A percentile compares a stretch with the other conserved stretches of the same genome.
These are phyloP conservation scores for Nebria ingens DNA, from an alignment of 1,140 invertebrate species.

Conservation along the genomic window DNA sequence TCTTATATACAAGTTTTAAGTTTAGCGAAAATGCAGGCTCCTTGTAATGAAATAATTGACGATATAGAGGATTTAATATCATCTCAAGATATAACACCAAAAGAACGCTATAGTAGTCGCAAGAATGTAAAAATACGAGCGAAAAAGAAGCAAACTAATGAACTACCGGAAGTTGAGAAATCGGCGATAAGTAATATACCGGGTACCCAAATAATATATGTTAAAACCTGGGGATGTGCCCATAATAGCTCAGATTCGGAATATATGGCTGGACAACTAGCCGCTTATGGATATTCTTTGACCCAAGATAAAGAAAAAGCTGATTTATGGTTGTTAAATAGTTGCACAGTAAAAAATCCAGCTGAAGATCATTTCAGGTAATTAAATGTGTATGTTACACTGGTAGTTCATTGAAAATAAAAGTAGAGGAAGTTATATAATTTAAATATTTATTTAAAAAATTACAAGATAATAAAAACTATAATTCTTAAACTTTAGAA, in stretches of 20 bases:
- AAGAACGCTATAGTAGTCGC: constrained; percentile 56
- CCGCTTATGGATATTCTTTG: constrained; percentile 76
- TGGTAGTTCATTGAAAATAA: too few relatives aligned
- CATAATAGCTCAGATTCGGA: constrained; percentile 94
- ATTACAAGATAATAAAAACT: too few relatives aligned
- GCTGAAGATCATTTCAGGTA: constrained; percentile 89
- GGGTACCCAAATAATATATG: constrained; percentile 83
- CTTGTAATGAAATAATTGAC: constrained; percentile 53
- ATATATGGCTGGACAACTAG: constrained; percentile 94
- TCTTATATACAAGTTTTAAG: too few relatives aligned
- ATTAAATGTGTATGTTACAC: constrained; percentile 20
- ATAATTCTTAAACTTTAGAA: too few relatives aligned
- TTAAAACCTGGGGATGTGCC: constrained; percentile 97
- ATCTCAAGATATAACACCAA: constrained; percentile 63
- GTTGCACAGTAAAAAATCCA: constrained; percentile 95
- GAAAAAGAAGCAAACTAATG: constrained; percentile 34
- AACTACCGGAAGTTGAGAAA: constrained; percentile 25
- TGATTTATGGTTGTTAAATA: constrained; percentile 92
- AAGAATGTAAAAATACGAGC: constrained; percentile 54
- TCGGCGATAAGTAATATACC: constrained; percentile 55
- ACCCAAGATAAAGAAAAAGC: constrained; percentile 73
- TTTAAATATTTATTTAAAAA: background rate
- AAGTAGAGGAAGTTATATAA: background rate
- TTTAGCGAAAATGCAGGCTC: constrained; percentile 38
- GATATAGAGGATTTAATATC: constrained; percentile 76